Evolutionary conservation across 2,888 invertebrate genomes (phyloP).

Genomic region (Meloe dianella): DNA sequence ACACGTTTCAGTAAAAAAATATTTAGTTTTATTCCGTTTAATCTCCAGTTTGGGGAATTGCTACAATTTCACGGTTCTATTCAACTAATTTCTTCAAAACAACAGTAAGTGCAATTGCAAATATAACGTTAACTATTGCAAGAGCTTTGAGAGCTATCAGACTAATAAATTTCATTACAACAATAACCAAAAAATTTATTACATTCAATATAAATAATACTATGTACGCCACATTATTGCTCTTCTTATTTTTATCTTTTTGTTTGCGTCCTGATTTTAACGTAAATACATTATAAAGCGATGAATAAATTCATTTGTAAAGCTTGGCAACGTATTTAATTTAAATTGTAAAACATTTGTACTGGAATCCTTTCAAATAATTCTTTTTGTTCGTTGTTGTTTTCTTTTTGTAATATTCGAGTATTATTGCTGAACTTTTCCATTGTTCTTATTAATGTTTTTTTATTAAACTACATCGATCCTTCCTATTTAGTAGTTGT

Average conservation of each 20-base stretch:
- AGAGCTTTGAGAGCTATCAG: slow-evolving; percentile 85
- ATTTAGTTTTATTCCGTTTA: background rate
- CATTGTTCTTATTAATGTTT: no score
- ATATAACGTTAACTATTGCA: slow-evolving; percentile 81
- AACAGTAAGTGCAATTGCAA: slow-evolving; percentile 76
- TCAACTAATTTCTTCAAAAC: slow-evolving; percentile 76
- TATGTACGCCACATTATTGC: slow-evolving; percentile 70
- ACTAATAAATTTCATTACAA: slow-evolving; percentile 78
- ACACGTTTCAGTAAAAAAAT: no score
- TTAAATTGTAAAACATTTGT: slow-evolving; percentile 82
- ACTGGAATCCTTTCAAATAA: slow-evolving; percentile 76
- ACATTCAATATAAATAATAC: slow-evolving; percentile 80
- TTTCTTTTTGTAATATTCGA: slow-evolving; percentile 73
- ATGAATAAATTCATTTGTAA: slow-evolving; percentile 50
- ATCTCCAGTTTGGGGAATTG: background rate
- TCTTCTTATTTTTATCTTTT: slow-evolving; percentile 63
- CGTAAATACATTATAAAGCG: background rate
- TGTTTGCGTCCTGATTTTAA: slow-evolving; percentile 72
- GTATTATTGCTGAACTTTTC: slow-evolving; percentile 43
- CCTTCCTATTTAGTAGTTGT: slow-evolving; percentile 65
- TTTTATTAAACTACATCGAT: slow-evolving; percentile 68
- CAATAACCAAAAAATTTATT: slow-evolving; percentile 73
- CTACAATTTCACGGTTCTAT: background rate
- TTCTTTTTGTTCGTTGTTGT: slow-evolving; percentile 75
- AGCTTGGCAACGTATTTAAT: slow-evolving; percentile 74